phyloP scores from a whole-genome alignment of 2,888 invertebrate species.

The Drosophila kambysellisi region DNA sequence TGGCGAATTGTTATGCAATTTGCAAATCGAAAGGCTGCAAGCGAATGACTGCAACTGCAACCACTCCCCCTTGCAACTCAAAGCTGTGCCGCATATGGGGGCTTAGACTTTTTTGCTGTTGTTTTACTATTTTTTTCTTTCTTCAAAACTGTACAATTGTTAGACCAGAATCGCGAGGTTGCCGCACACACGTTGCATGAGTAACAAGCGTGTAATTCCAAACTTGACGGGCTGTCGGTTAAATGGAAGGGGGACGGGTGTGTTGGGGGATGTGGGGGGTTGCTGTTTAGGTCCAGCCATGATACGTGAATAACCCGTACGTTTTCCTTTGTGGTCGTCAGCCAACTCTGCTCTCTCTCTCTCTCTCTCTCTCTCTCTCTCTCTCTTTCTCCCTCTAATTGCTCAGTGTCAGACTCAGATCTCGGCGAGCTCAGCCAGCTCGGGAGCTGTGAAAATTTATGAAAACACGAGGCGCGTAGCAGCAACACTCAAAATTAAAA shows the following conservation, averaged over 20 bases:
- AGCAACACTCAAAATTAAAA: slow-evolving; percentile 62
- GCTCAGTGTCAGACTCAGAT: slow-evolving; percentile 36
- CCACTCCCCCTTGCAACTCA: background rate
- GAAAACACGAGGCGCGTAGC: slow-evolving; percentile 46
- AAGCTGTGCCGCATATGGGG: slow-evolving; percentile 9
- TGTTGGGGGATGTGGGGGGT: background rate
- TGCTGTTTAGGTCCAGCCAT: slow-evolving; percentile 17
- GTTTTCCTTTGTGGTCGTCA: slow-evolving; percentile 42
- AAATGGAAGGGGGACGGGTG: background rate
- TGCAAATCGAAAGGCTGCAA: slow-evolving; percentile 64
- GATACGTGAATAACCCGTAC: slow-evolving; percentile 48
- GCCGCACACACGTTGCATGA: slow-evolving; percentile 60
- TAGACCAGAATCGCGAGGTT: slow-evolving; percentile 45
- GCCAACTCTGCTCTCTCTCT: background rate
- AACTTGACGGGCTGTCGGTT: slow-evolving; percentile 2
- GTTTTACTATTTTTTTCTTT: background rate
- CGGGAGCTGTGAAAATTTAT: slow-evolving; percentile 50
- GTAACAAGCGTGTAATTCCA: slow-evolving; percentile 75
- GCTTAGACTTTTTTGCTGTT: background rate
- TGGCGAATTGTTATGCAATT: slow-evolving; percentile 71
- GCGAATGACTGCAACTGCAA: slow-evolving; percentile 24
- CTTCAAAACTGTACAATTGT: slow-evolving; percentile 43
- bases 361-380: background rate
- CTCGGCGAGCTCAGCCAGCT: slow-evolving; percentile 12
- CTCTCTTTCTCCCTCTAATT: background rate